Base-by-base conservation (phyloP, 64 coral and sea anemone species). In the Astreopora myriophthalma region DNA sequence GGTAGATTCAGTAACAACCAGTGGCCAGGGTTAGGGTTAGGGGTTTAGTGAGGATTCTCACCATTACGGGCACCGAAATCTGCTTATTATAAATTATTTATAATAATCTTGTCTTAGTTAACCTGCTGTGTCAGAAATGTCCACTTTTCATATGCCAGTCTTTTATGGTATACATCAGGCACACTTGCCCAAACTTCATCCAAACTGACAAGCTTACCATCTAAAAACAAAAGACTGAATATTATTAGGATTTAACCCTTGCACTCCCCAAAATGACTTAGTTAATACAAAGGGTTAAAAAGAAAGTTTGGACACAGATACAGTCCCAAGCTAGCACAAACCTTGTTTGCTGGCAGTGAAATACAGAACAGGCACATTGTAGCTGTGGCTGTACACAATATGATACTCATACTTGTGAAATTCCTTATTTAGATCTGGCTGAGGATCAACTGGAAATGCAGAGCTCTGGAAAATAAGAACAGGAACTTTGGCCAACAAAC, bases 101-200 rank as follows among this genome's bases (percentile, higher is more conserved):
- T n/a, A n/a, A 11, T 1, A 66, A 23, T 49, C 4, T 22, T 48
- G 22, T n/a, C n/a, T n/a, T n/a, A 19, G 3, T 22, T 20, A 79
- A 98, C 96, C 91, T 98, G 96, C 76, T 99, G 97, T 29, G 97
- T 99, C 44, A 99, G 38, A 87, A 99, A 99, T 11, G 97, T 95
- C 97, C 97, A 99, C 75, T 92, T 95, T 72, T 99, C 97, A 51
- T 69, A 78, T 29, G 88, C 48, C 13, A 99, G 61, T n/a, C 94
- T 90, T n/a, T 75, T 27, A 14, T 20, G 69, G 75, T 99, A 87
- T 30, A 95, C 71, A 40, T 93, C 52, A 17, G 97, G 91, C 29
- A 99, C 86, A 26, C 80, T 75, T 33, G 24, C 28, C 97, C 97
- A 99, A 25, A 99, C 87, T 31, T 99, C 94, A 7, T 93, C 81